Evolutionary conservation across 1,140 invertebrate genomes (phyloP).

Genomic region (Drosophila lacteicornis): DNA sequence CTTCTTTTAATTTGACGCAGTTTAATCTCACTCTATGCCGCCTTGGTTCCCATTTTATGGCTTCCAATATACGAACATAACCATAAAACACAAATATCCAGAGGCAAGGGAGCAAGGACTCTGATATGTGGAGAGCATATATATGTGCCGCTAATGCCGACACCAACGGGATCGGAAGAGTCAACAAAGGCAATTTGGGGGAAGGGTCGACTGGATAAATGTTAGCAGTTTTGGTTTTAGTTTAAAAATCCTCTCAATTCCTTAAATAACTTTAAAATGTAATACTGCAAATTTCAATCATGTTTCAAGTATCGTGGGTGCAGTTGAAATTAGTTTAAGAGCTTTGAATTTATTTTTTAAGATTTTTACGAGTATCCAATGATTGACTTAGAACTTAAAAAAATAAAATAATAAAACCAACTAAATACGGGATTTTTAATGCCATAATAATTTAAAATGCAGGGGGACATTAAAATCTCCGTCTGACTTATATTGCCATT

Average conservation of each 20-base stretch:
- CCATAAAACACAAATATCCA: conserved; percentile 62
- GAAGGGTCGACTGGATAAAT: not conserved
- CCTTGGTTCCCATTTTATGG: conserved; percentile 37
- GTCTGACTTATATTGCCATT: too few relatives aligned
- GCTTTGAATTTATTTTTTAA: too few relatives aligned
- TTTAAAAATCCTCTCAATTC: not conserved
- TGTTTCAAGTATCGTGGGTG: too few relatives aligned
- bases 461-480: too few relatives aligned
- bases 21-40: conserved; percentile 4
- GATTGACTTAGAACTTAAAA: too few relatives aligned
- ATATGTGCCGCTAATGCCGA: conserved; percentile 38
- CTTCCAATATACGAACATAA: conserved; percentile 50
- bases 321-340: too few relatives aligned
- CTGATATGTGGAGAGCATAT: conserved; percentile 16
- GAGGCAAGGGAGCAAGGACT: not conserved
- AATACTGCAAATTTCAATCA: not conserved
- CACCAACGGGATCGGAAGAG: not conserved
- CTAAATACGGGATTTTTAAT: too few relatives aligned
- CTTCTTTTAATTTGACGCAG: conserved; percentile 38
- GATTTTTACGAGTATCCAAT: too few relatives aligned
- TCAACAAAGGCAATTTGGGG: conserved; percentile 6
- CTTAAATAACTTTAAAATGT: not conserved
- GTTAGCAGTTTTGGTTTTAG: too few relatives aligned
- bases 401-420: too few relatives aligned
- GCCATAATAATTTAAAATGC: too few relatives aligned